Percentiles rank a stretch among this genome's conserved stretches.
Evolutionary conservation across 2,113 vertebrate genomes (phyloP).

Genomic region (Pteronura brasiliensis): DNA sequence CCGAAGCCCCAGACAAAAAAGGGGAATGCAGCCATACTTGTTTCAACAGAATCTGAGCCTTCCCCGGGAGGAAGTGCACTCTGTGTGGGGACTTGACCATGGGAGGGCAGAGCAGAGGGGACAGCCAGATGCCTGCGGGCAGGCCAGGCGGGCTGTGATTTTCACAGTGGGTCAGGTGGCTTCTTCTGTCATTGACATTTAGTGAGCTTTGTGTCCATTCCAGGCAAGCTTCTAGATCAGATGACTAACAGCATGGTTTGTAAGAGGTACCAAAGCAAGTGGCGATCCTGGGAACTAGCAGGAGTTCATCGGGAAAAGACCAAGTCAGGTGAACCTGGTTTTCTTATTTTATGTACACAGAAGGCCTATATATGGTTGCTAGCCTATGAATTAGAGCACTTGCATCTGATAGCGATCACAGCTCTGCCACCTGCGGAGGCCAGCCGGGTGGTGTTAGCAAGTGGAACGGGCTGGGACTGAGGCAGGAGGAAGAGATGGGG

Average conservation of each 20-base stretch:
- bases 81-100: fast-evolving
- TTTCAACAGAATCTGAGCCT: neutral
- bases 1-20: neutral
- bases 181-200: neutral
- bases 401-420: neutral
- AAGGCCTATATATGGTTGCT: neutral
- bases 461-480: neutral
- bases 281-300: neutral
- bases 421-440: neutral
- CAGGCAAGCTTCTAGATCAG: neutral
- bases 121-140: neutral
- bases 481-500: neutral
- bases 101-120: neutral
- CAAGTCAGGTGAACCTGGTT: neutral
- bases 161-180: neutral
- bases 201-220: neutral
- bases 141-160: neutral
- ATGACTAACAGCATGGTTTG: neutral
- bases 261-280: neutral
- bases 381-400: neutral
- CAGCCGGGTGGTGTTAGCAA: neutral
- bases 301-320: neutral
- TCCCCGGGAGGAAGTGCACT: neutral
- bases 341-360: neutral
- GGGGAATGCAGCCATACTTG: neutral